Base-by-base conservation (phyloP, 2,113 vertebrate species). In the Calyptomena viridis region DNA sequence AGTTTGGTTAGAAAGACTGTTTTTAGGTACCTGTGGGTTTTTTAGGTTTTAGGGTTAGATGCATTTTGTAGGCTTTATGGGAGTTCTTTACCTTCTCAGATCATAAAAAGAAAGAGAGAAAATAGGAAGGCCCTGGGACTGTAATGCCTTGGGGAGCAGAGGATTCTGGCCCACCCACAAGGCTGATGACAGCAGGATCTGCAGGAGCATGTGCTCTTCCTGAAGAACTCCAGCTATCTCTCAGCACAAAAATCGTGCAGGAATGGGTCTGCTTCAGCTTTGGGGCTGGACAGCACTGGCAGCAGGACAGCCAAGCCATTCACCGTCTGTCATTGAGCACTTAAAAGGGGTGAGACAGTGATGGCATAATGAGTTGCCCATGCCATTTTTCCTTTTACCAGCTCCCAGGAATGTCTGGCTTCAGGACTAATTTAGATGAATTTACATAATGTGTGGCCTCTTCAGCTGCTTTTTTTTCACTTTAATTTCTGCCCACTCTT, bases 341-440 rank as follows among this genome's bases (percentile, higher is more conserved):
- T 87, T 84, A 25, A 46, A 72, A 82, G 73, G 53, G 40, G 31
- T 60, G 55, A 73, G 84, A 63, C 58, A 94, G 66, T 9, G 74
- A 72, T 35, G 44, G 87, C 73, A 78, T 78, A 77, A 87, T 49
- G 62, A 79, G 73, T 37, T 95, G 71, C 87, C 71, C 69, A n/a
- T 59, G 78, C 25, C 62, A 87, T 62, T 84, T 91, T 2, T 5
- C 37, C 33, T 91, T 85, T 87, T 89, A 89, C 78, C 62, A 93
- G 84, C 50, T 91, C 75, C 66, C 71, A 91, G 81, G 89, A 94
- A 91, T 11, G 8, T 55, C 67, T 87, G 87, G 76, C 78, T 94
- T 89, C 0, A 0, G 67, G 84, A 71, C 35, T 76, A 85, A 96
- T 94, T 83, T 89, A 95, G 49, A 85, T 73, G 49, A 67, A 72